phyloP scores from a whole-genome alignment of 2,113 vertebrate species.

The Rattus rattus region DNA sequence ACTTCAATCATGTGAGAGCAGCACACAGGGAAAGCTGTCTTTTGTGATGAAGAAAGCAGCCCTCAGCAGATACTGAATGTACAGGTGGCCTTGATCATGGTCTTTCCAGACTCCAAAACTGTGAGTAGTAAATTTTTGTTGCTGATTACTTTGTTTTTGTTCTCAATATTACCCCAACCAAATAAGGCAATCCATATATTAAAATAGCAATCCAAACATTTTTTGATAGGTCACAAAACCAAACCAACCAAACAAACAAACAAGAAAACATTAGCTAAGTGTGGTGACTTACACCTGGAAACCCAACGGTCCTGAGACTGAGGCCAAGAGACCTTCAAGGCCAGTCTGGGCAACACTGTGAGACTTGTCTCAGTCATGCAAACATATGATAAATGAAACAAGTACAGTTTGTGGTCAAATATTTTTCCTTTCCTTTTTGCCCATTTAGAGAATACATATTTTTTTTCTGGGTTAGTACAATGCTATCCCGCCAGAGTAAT shows the following conservation, averaged over 20 bases:
- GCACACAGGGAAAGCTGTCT: background rate
- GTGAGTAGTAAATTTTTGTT: background rate
- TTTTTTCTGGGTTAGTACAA: background rate
- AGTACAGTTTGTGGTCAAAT: background rate
- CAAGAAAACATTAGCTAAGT: background rate
- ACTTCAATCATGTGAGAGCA: background rate
- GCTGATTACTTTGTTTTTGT: background rate
- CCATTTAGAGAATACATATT: background rate
- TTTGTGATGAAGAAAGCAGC: background rate
- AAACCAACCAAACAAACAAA: too few relatives aligned
- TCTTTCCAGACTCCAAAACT: background rate
- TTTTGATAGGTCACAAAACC: background rate
- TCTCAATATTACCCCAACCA: background rate
- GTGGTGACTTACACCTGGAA: background rate
- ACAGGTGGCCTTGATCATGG: background rate
- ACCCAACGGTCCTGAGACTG: background rate
- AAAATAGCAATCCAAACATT: background rate
- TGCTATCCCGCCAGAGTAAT: background rate
- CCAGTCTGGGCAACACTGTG: background rate
- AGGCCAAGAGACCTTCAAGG: background rate
- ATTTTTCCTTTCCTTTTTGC: background rate
- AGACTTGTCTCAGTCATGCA: background rate
- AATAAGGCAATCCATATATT: background rate
- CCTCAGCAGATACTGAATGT: background rate
- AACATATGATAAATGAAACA: background rate